Evolutionary conservation across 1,140 invertebrate genomes (phyloP).

Genomic region (Battus philenor): DNA sequence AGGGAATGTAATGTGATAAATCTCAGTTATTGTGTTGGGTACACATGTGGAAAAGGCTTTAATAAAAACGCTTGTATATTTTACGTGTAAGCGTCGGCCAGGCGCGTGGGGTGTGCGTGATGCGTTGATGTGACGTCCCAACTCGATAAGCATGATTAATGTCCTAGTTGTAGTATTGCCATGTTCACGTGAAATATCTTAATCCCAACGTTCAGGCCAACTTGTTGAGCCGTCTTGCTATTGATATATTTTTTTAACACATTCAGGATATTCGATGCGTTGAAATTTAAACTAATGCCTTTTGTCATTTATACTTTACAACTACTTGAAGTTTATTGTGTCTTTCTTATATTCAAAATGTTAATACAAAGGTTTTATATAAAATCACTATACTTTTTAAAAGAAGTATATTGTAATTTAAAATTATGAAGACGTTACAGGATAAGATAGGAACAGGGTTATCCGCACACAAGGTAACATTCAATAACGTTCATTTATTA

Average conservation of each 20-base stretch:
- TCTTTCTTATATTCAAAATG: no score
- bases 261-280: no score
- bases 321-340: no score
- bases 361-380: no score
- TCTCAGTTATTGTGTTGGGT: conserved; percentile 16
- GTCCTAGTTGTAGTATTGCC: conserved; percentile 37
- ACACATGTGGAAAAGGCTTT: conserved; percentile 15
- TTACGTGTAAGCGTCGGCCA: conserved; percentile 11
- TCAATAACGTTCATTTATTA: background rate
- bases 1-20: conserved; percentile 11
- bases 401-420: no score
- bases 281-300: no score
- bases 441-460: background rate
- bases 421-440: background rate
- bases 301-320: no score
- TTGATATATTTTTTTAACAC: no score
- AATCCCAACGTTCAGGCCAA: conserved; percentile 31
- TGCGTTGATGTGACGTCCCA: conserved; percentile 16
- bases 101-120: conserved; percentile 6
- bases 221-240: conserved; percentile 49
- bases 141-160: conserved; percentile 61
- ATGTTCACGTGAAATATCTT: conserved; percentile 17
- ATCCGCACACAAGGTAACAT: background rate
- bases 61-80: conserved; percentile 17
- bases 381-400: no score